Base-by-base conservation (phyloP, 2,113 vertebrate species). In the Taurulus bubalis region DNA sequence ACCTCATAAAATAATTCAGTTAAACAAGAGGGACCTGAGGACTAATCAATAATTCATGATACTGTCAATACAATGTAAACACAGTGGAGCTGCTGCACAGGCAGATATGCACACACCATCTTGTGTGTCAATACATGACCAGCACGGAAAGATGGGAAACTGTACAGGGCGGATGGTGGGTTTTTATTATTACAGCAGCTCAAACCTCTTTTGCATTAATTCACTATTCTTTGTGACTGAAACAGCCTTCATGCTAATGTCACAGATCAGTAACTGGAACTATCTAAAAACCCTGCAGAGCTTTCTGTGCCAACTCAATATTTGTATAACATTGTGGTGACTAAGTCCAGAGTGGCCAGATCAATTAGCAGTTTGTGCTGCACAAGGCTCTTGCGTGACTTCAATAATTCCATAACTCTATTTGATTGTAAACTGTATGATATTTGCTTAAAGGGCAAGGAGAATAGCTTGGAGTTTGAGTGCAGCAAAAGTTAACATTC, bases 231-330 rank as follows among this genome's bases (percentile, higher is more conserved):
- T 80, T 67, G 53, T 59, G 66, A 74, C 16, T 47, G 40, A 79
- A 71, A 81, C 65, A 71, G 22, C 69, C 63, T 80, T 75, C 26
- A 45, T 77, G 62, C 53, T 80, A 76, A 42, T 82, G 66, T 83
- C 82, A 80, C 78, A 84, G 68, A 81, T 81, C 80, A 82, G 51
- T 64, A 55, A 82, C 28, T 80, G 78, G 80, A 84, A 87, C 83
- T 80, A 76, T 86, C 67, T 64, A 59, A 73, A 83, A 85, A 24
- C 45, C 51, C 76, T 56, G 83, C 87, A 75, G 53, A 69, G 56
- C 30, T 75, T 49, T 70, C 60, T 66, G 58, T 83, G 68, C 69
- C 69, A 82, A 51, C 56, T 73, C 71, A 74, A 18, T 83, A 71
- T 82, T 73, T 90, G 72, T 59, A 36, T 12, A 69, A 53, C 32